Evolutionary conservation across 1,140 invertebrate species (phyloP).

Genomic region (Batillaria attramentaria): DNA sequence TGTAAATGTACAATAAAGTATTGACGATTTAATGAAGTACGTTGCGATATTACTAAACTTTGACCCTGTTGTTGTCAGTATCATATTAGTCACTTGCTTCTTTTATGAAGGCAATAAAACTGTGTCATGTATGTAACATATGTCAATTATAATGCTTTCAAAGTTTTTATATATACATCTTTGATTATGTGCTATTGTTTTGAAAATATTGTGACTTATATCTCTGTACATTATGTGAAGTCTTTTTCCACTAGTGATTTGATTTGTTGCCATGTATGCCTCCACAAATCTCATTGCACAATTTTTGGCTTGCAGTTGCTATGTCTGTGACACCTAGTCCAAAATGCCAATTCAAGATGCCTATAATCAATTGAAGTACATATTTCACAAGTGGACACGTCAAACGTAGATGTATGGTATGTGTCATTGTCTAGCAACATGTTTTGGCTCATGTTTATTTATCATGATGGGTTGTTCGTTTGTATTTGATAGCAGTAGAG

Average conservation of each 20-base stretch:
- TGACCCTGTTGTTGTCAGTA: conserved; percentile 2
- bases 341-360: no score
- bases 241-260: no score
- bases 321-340: conserved; percentile 14
- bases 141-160: conserved; percentile 7
- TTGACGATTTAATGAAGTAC: conserved; percentile 1
- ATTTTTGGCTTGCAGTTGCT: background rate
- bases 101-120: conserved; percentile 28
- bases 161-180: background rate
- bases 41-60: conserved; percentile 19
- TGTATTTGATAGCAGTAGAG: no score
- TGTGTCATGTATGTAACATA: conserved; percentile 10
- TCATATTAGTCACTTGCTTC: conserved; percentile 24
- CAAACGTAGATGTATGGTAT: no score
- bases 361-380: no score
- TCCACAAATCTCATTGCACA: conserved; percentile 13
- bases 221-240: background rate
- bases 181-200: background rate
- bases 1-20: conserved; percentile 14
- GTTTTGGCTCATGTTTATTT: no score
- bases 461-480: no score
- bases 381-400: no score
- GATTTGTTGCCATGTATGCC: conserved; percentile 23
- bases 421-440: no score
- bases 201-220: background rate